These are phyloP conservation scores for Typhlomys cinereus DNA, from an alignment of 2,113 vertebrate species.

Conservation along the genomic window DNA sequence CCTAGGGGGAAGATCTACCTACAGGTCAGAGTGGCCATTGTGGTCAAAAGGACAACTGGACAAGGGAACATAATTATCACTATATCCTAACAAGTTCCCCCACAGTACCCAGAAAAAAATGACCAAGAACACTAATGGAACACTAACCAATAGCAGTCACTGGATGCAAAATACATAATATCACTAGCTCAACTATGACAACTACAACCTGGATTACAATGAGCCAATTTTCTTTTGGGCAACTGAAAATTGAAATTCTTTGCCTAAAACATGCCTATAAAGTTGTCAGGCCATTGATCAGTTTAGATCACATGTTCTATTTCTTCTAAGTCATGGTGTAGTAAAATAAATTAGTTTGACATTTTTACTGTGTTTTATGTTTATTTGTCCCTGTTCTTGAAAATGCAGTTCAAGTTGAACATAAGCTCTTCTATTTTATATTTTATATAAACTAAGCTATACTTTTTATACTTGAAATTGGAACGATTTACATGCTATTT, in stretches of 20 bases:
- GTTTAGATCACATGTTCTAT: neutral
- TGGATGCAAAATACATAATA: neutral
- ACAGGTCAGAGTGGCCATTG: neutral
- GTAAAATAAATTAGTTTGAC: neutral
- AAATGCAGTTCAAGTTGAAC: neutral
- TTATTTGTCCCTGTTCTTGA: slow-evolving; percentile 14
- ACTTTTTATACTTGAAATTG: slow-evolving; percentile 12
- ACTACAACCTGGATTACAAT: neutral
- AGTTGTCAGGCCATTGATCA: neutral
- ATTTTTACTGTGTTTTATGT: neutral
- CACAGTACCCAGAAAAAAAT: neutral
- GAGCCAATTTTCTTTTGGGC: neutral
- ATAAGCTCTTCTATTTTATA: neutral
- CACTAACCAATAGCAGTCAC: neutral
- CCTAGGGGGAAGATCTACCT: neutral
- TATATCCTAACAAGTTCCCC: neutral
- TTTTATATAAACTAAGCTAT: slow-evolving; percentile 26
- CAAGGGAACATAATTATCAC: neutral
- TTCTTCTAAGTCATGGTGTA: neutral
- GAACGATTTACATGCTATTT: neutral
- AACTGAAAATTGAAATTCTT: neutral
- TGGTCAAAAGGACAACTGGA: neutral
- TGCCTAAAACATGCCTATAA: neutral
- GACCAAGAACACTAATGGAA: neutral
- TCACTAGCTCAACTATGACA: neutral